These are phyloP conservation scores for Perithous albicinctus DNA, from an alignment of 2,888 invertebrate genomes.

Conservation along the genomic window DNA sequence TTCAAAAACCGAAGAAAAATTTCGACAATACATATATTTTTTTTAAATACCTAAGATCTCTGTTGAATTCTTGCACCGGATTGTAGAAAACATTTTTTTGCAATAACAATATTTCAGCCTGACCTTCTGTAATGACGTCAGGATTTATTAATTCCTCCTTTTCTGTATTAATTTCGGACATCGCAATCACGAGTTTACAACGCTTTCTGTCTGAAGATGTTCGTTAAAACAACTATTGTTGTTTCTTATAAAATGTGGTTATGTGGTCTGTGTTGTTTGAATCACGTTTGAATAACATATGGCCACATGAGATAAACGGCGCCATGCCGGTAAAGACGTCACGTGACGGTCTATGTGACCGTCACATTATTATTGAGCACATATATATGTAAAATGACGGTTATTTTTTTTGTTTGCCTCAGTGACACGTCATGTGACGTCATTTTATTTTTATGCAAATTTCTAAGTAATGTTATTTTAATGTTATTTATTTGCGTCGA, in stretches of 20 bases:
- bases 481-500: too few relatives aligned
- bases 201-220: background rate
- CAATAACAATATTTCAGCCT: slow-evolving; percentile 90
- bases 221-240: background rate
- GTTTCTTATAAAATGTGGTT: background rate
- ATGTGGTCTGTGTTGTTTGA: background rate
- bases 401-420: too few relatives aligned
- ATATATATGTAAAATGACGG: too few relatives aligned
- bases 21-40: too few relatives aligned
- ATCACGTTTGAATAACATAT: too few relatives aligned
- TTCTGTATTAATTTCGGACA: slow-evolving; percentile 14
- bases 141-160: slow-evolving; percentile 30
- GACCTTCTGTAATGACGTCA: slow-evolving; percentile 89
- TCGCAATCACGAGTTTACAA: background rate
- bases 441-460: too few relatives aligned
- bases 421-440: too few relatives aligned
- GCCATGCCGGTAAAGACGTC: too few relatives aligned
- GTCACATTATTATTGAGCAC: too few relatives aligned
- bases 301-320: too few relatives aligned
- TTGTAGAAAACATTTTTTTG: slow-evolving; percentile 97
- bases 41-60: slow-evolving; percentile 91
- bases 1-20: background rate
- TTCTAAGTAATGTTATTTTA: too few relatives aligned
- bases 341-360: too few relatives aligned
- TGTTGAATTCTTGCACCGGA: slow-evolving; percentile 99